phyloP scores from a whole-genome alignment of 2,113 vertebrate species.

The Ictidomys tridecemlineatus region DNA sequence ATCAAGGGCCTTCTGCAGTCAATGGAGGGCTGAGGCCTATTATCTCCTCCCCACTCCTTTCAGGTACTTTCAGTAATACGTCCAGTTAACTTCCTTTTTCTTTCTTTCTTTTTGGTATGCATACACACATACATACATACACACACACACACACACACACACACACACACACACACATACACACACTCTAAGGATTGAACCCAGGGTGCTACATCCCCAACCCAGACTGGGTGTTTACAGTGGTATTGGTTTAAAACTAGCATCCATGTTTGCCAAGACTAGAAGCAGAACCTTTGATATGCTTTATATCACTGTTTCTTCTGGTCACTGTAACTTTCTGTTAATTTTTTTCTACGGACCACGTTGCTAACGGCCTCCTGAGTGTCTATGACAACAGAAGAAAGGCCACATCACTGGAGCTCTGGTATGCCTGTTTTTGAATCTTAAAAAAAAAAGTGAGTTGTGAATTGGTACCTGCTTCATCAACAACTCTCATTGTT shows the following conservation, averaged over 20 bases:
- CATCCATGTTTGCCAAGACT: neutral
- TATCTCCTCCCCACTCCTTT: neutral
- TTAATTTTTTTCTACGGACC: neutral
- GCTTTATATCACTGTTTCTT: neutral
- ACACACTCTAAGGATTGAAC: neutral
- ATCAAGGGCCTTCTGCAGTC: neutral
- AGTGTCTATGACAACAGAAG: neutral
- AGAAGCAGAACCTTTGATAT: neutral
- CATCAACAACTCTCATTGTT: too few relatives aligned
- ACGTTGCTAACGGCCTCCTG: neutral
- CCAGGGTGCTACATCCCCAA: neutral
- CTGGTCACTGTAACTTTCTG: neutral
- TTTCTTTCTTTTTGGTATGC: too few relatives aligned
- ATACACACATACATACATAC: too few relatives aligned
- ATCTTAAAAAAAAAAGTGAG: neutral
- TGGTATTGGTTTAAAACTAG: neutral
- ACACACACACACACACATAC: too few relatives aligned
- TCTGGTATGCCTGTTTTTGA: neutral
- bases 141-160: too few relatives aligned
- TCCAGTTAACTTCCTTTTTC: too few relatives aligned
- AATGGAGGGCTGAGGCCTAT: neutral
- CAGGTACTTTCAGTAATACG: neutral
- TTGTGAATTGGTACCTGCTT: neutral
- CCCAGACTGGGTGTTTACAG: neutral
- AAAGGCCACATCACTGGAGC: neutral